These are phyloP conservation scores for Eumacrocentrus americanus DNA, from an alignment of 2,888 invertebrate species.

Conservation along the genomic window DNA sequence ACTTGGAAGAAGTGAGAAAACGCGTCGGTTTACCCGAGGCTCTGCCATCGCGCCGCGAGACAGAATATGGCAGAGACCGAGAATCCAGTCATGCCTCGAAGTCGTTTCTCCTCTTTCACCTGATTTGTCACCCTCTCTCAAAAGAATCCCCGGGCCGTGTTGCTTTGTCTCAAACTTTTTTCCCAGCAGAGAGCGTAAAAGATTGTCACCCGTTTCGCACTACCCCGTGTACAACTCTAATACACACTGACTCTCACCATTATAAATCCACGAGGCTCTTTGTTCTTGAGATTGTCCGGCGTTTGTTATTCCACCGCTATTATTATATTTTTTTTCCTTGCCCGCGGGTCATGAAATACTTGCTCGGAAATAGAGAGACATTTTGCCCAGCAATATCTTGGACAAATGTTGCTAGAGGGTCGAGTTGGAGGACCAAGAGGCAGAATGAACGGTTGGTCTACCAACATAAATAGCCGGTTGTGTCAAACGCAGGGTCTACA, in stretches of 20 bases:
- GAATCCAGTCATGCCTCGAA: too few species aligned
- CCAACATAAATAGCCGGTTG: constrained; percentile 36
- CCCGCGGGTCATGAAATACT: background rate
- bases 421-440: background rate
- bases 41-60: too few species aligned
- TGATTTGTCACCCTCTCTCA: background rate
- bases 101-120: background rate
- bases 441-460: constrained; percentile 22
- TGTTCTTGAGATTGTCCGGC: background rate
- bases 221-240: background rate
- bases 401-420: constrained; percentile 6
- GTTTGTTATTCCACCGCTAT: background rate
- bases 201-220: too few species aligned
- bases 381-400: constrained; percentile 13
- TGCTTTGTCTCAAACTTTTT: background rate
- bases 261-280: background rate
- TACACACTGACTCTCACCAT: background rate
- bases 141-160: background rate
- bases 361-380: background rate
- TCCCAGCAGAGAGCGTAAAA: background rate
- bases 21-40: too few species aligned
- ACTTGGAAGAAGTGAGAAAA: too few species aligned
- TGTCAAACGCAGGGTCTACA: constrained; percentile 31
- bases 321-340: background rate
- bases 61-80: background rate